Conservation (phyloP, 2,888 invertebrate genomes). For the Sinhomidia bicolor region DNA sequence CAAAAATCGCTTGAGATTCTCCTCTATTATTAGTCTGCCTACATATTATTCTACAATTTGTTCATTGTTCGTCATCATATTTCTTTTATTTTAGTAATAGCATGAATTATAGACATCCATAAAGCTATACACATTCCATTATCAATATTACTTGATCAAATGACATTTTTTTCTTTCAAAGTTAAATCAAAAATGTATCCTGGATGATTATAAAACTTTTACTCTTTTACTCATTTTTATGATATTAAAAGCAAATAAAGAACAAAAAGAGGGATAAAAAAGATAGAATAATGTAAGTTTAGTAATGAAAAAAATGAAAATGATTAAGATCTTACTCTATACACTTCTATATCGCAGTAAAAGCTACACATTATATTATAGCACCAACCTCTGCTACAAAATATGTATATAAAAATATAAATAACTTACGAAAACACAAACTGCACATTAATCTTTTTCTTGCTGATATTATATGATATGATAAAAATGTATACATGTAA, state of each 20-base stretch:
- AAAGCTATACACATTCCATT: no score
- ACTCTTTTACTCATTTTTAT: slow-evolving; percentile 21
- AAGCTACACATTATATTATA: no score
- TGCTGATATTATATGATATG: no score
- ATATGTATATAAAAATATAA: not conserved
- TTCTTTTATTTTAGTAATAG: no score
- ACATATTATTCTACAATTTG: no score
- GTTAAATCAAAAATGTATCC: slow-evolving; percentile 20
- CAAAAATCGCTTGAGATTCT: no score
- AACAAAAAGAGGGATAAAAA: no score
- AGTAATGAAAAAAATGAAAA: not conserved
- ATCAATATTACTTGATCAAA: slow-evolving; percentile 27
- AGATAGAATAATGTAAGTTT: not conserved
- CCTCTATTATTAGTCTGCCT: no score
- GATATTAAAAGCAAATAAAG: not conserved
- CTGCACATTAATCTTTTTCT: not conserved
- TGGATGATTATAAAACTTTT: slow-evolving; percentile 34
- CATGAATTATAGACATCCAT: no score
- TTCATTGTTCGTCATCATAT: no score
- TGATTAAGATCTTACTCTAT: not conserved
- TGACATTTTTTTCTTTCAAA: not conserved
- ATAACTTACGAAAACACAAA: not conserved
- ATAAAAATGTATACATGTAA: no score
- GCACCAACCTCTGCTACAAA: no score
- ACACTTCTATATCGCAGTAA: not conserved